A percentile compares a stretch with the other conserved stretches of the same genome.
phyloP scores from a whole-genome alignment of 1,140 invertebrate species.

The Lepidostoma basale region DNA sequence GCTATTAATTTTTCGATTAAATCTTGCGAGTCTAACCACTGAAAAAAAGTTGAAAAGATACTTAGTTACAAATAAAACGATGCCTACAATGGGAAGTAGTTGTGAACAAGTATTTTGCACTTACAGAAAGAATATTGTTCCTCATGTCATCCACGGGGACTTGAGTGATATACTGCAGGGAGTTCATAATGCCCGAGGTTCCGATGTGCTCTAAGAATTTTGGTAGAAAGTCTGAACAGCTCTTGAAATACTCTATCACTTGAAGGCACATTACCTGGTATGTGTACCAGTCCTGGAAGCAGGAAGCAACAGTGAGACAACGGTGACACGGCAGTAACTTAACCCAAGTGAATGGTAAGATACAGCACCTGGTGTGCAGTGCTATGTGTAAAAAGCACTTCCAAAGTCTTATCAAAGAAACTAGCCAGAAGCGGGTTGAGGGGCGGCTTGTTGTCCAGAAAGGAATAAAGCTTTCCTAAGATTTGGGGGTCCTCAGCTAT shows the following conservation, averaged over 20 bases:
- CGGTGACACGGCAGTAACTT: not conserved
- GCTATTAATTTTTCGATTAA: slow-evolving; percentile 83
- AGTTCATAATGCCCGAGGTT: slow-evolving; percentile 95
- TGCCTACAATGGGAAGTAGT: too few relatives aligned
- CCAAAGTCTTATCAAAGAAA: slow-evolving; percentile 94
- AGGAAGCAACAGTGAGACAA: slow-evolving; percentile 11
- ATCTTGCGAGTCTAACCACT: slow-evolving; percentile 91
- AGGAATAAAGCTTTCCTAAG: slow-evolving; percentile 85
- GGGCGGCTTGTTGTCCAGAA: slow-evolving; percentile 84
- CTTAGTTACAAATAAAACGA: too few relatives aligned
- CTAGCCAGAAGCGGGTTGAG: slow-evolving; percentile 93
- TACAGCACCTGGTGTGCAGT: slow-evolving; percentile 33
- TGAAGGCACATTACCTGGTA: slow-evolving; percentile 89
- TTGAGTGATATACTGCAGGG: slow-evolving; percentile 86
- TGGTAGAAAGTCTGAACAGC: slow-evolving; percentile 83
- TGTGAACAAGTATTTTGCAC: too few relatives aligned
- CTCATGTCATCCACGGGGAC: slow-evolving; percentile 80
- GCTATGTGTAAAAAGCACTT: slow-evolving; percentile 79
- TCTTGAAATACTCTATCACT: slow-evolving; percentile 90
- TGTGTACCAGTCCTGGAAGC: slow-evolving; percentile 83
- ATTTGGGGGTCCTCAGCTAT: slow-evolving; percentile 78
- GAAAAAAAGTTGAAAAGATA: too few relatives aligned
- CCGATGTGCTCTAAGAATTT: slow-evolving; percentile 86
- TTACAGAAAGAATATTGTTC: slow-evolving; percentile 83
- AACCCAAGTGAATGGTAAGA: too few relatives aligned